phyloP scores from a whole-genome alignment of 2,113 vertebrate genomes.

The Cairina moschata region DNA sequence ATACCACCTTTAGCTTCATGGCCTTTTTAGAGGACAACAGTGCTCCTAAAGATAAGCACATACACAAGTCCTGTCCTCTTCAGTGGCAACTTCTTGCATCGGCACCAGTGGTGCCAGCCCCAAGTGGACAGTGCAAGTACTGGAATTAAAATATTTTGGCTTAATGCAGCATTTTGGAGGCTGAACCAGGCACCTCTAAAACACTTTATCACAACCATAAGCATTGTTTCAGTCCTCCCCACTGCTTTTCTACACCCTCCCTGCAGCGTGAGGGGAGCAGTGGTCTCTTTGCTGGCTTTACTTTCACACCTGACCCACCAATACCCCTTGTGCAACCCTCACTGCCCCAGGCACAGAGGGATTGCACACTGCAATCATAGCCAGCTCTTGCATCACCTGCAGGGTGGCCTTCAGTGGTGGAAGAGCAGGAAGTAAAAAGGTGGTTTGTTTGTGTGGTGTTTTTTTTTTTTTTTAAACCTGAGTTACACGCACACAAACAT shows the following conservation, averaged over 20 bases:
- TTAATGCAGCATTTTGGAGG: not conserved
- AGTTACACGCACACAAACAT: not conserved
- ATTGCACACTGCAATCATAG: not conserved
- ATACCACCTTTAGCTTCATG: not conserved
- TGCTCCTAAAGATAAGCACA: not conserved
- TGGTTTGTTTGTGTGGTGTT: not conserved
- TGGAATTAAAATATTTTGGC: not conserved
- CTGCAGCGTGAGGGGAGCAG: too few relatives aligned
- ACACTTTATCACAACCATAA: not conserved
- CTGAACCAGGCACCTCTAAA: not conserved
- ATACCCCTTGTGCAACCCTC: not conserved
- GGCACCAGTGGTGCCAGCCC: not conserved
- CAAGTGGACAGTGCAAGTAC: accelerated
- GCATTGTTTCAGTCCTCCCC: not conserved
- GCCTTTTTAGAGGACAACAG: not conserved
- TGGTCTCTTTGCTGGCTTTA: not conserved
- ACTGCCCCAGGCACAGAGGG: accelerated
- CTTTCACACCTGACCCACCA: not conserved
- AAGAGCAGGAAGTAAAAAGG: slow-evolving; percentile 12
- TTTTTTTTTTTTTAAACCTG: not conserved
- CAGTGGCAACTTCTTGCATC: not conserved
- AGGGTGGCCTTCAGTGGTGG: accelerated
- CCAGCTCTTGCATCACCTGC: not conserved
- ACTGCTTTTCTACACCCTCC: not conserved
- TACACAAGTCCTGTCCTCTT: accelerated